A percentile compares a stretch with the other conserved stretches of the same genome.
Evolutionary conservation across 2,113 vertebrate genomes (phyloP).

Genomic region (Petromus typicus): DNA sequence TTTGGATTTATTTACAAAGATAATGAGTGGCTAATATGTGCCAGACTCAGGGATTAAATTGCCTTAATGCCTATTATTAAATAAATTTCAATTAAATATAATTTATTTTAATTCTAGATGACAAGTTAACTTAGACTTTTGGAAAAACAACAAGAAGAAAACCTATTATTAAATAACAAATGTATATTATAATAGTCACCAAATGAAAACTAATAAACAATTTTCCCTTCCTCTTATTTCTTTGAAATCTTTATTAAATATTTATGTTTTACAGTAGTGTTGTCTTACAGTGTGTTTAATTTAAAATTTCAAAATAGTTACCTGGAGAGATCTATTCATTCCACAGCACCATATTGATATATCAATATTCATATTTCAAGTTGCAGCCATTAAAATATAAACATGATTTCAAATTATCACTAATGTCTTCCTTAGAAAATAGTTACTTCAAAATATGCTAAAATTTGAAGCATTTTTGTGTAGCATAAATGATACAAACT

Average conservation of each 20-base stretch:
- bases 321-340: neutral
- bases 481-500: neutral
- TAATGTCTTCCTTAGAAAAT: neutral
- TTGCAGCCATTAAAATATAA: neutral
- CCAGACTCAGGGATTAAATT: neutral
- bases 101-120: neutral
- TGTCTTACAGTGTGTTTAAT: neutral
- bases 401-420: neutral
- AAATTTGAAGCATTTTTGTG: neutral
- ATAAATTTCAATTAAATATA: neutral
- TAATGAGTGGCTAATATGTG: neutral
- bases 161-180: neutral
- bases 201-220: neutral
- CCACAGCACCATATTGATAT: neutral
- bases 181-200: neutral
- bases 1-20: neutral
- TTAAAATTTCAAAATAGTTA: constrained; percentile 28
- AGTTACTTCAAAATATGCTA: neutral
- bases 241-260: neutral
- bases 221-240: neutral
- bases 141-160: neutral
- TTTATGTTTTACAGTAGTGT: neutral
- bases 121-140: neutral
- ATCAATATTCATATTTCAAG: neutral
- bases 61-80: neutral